A percentile compares a stretch with the other conserved stretches of the same genome.
Conservation (phyloP, 2,888 invertebrate genomes). For the Azorinus chamasolen region DNA sequence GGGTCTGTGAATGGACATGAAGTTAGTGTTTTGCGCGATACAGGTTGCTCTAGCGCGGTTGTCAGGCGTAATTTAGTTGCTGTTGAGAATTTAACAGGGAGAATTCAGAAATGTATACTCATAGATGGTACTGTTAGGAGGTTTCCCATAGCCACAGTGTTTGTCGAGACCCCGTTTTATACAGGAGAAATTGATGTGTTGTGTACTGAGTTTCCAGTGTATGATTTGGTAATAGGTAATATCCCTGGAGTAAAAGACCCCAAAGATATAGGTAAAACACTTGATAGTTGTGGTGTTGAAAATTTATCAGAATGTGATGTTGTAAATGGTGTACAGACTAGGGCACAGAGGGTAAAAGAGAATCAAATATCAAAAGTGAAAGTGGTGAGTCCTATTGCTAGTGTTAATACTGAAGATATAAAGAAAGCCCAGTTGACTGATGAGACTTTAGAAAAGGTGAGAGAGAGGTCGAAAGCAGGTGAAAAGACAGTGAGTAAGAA, state of each 20-base stretch:
- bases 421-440: not conserved
- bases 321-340: slow-evolving; percentile 3
- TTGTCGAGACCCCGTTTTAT: slow-evolving; percentile 42
- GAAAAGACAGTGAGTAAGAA: not conserved
- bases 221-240: slow-evolving; percentile 9
- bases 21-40: slow-evolving; percentile 5
- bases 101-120: not conserved
- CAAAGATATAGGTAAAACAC: not conserved
- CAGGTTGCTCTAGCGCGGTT: slow-evolving; percentile 1
- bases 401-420: not conserved
- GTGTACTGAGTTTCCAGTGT: slow-evolving; percentile 11
- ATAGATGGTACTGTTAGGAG: not conserved
- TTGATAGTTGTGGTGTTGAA: too few relatives aligned
- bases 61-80: slow-evolving; percentile 1
- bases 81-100: not conserved
- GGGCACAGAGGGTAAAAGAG: slow-evolving; percentile 1
- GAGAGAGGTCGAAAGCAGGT: not conserved
- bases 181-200: slow-evolving; percentile 30
- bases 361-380: not conserved
- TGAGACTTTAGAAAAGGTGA: not conserved
- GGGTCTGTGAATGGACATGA: not conserved
- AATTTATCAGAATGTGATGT: too few relatives aligned
- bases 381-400: not conserved
- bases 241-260: slow-evolving; percentile 1
- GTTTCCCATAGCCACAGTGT: slow-evolving; percentile 20